Conservation (phyloP, 2,113 vertebrate species). For the Semnopithecus entellus region DNA sequence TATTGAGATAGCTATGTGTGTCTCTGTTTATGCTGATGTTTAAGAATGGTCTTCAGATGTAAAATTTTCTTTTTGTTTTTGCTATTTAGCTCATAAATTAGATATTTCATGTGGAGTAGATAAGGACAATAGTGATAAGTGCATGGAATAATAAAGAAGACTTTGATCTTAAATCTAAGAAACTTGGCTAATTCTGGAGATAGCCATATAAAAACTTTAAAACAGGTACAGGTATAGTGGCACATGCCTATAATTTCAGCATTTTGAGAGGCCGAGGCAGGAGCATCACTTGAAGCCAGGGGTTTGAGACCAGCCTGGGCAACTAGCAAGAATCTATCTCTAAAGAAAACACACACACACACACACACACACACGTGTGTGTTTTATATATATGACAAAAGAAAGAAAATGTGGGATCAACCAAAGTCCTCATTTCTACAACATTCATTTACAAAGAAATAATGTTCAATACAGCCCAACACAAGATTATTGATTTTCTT, state of each 20-base stretch:
- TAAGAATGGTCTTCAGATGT: conserved; percentile 68
- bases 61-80: conserved; percentile 70
- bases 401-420: conserved; percentile 71
- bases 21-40: conserved; percentile 39
- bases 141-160: conserved; percentile 72
- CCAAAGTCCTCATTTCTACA: conserved; percentile 80
- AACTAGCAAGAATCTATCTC: too few relatives aligned
- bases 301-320: too few relatives aligned
- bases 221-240: too few relatives aligned
- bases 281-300: too few relatives aligned
- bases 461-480: conserved; percentile 76
- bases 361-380: accelerated
- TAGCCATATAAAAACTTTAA: conserved; percentile 49
- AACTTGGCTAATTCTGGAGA: conserved; percentile 61
- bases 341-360: too few relatives aligned
- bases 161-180: conserved; percentile 50
- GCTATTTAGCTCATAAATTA: conserved; percentile 64
- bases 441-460: conserved; percentile 79
- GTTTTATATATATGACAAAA: too few relatives aligned
- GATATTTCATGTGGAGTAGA: conserved; percentile 73
- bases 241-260: too few relatives aligned
- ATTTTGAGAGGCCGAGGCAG: too few relatives aligned
- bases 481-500: conserved; percentile 9
- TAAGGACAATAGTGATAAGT: conserved; percentile 52
- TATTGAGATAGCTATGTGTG: conserved; percentile 78